Conservation (phyloP, 2,888 invertebrate species). For the Cheilosia grossa region DNA sequence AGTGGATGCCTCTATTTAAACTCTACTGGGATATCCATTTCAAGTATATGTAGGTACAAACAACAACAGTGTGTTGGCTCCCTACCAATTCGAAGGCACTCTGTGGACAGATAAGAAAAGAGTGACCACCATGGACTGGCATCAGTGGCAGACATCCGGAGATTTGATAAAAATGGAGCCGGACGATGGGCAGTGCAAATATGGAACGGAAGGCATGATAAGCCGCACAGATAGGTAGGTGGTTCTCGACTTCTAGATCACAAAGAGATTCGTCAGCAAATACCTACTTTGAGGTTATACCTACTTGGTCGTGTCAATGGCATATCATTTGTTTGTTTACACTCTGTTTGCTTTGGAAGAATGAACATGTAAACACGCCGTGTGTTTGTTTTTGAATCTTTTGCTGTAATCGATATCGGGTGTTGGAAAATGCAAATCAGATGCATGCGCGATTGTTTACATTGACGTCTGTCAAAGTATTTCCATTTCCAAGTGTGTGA, state of each 20-base stretch:
- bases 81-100: conserved; percentile 15
- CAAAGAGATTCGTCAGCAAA: conserved; percentile 40
- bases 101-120: conserved; percentile 15
- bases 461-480: conserved; percentile 29
- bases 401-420: conserved; percentile 37
- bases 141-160: not conserved
- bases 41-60: not conserved
- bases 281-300: not conserved
- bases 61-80: conserved; percentile 25
- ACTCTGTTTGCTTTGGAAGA: conserved; percentile 5
- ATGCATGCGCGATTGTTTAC: conserved; percentile 46
- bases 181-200: conserved; percentile 28
- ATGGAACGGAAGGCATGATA: conserved; percentile 35
- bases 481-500: conserved; percentile 6
- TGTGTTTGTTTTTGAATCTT: conserved; percentile 29
- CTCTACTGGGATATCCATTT: conserved; percentile 24
- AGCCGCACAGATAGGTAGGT: conserved; percentile 9
- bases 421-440: conserved; percentile 33
- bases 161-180: conserved; percentile 37
- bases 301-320: conserved; percentile 20
- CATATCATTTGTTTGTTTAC: conserved; percentile 12
- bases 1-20: too few relatives aligned
- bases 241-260: not conserved
- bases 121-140: not conserved
- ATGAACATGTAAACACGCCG: not conserved